A percentile compares a stretch with the other conserved stretches of the same genome.
These are phyloP conservation scores for Nebria ingens DNA, from an alignment of 1,140 invertebrate species.

Conservation along the genomic window DNA sequence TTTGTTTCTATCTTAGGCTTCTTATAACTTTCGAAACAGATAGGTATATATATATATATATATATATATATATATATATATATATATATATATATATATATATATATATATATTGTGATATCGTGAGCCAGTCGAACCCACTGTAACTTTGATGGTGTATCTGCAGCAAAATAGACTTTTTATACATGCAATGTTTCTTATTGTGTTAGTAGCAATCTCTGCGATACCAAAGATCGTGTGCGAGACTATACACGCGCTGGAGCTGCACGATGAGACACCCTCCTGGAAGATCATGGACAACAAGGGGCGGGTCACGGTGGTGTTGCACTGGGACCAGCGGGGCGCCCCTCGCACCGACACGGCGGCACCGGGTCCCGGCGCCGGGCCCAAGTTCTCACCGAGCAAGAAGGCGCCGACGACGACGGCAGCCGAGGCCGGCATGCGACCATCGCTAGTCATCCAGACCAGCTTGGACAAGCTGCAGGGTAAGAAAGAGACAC, in stretches of 20 bases:
- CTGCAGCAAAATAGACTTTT: no score
- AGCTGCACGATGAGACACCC: constrained; percentile 87
- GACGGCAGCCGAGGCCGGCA: constrained; percentile 33
- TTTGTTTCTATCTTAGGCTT: no score
- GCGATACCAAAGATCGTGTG: constrained; percentile 93
- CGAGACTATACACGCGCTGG: constrained; percentile 87
- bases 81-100: no score
- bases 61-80: no score
- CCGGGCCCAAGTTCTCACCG: constrained; percentile 49
- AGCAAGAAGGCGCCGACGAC: constrained; percentile 46
- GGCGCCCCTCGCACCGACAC: constrained; percentile 45
- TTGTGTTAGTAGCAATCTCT: constrained; percentile 62
- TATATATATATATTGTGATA: no score
- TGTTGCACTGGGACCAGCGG: constrained; percentile 84
- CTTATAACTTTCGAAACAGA: no score
- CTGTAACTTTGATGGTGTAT: no score
- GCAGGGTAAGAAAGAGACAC: constrained; percentile 39
- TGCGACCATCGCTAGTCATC: constrained; percentile 58
- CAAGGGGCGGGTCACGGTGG: constrained; percentile 86
- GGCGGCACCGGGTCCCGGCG: constrained; percentile 39
- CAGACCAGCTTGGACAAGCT: constrained; percentile 67
- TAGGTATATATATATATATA: no score
- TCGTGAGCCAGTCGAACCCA: no score
- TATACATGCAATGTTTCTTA: no score
- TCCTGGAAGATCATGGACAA: constrained; percentile 97